These are phyloP conservation scores for Dermochelys coriacea DNA, from an alignment of 2,797 vertebrate genomes.

Conservation along the genomic window DNA sequence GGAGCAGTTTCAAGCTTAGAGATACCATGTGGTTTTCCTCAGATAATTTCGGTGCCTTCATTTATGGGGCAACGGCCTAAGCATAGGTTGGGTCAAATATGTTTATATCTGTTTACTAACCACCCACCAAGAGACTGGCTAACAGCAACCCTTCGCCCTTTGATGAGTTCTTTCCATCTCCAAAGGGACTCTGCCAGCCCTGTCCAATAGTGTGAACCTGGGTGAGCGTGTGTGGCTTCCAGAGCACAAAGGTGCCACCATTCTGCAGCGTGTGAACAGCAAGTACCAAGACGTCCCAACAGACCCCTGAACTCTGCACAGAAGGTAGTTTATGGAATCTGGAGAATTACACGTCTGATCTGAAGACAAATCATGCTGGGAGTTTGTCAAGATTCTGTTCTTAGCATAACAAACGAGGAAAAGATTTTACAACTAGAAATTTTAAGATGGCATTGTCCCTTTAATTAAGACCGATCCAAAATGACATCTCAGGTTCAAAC, in stretches of 20 bases:
- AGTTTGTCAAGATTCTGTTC: neutral
- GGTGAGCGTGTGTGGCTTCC: neutral
- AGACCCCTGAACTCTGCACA: accelerated
- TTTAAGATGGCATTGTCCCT: neutral
- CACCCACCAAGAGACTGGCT: accelerated
- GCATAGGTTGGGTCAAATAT: neutral
- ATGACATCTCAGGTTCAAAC: accelerated
- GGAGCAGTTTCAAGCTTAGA: neutral
- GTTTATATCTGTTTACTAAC: neutral
- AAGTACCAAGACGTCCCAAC: neutral
- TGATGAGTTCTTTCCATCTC: neutral
- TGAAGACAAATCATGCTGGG: accelerated
- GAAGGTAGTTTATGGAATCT: accelerated
- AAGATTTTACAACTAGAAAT: neutral
- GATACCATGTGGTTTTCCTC: neutral
- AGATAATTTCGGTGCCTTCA: no score
- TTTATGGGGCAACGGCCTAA: neutral
- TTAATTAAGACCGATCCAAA: neutral
- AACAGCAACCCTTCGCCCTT: neutral
- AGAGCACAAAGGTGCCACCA: neutral
- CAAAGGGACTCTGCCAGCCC: neutral
- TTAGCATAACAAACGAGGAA: neutral
- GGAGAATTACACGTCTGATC: neutral
- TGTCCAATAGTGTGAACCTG: accelerated
- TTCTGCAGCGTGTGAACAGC: neutral